Evolutionary conservation across 2,888 invertebrate genomes (phyloP).

Genomic region (Agrotis segetum): DNA sequence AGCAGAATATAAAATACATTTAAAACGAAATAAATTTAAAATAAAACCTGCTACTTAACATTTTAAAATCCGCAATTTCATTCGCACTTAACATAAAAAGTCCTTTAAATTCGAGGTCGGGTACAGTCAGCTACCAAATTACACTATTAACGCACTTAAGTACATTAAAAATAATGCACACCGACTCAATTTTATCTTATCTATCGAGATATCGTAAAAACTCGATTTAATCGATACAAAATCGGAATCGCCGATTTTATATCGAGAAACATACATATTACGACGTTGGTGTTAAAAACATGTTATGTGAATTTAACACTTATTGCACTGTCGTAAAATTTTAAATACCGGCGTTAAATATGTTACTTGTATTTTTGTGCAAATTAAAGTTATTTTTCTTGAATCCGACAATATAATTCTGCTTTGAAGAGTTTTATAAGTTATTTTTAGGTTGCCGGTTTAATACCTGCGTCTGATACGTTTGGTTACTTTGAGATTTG

Average conservation of each 20-base stretch:
- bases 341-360: constrained; percentile 61
- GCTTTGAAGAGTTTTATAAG: constrained; percentile 40
- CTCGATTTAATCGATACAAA: constrained; percentile 63
- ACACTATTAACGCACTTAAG: constrained; percentile 61
- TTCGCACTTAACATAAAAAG: constrained; percentile 56
- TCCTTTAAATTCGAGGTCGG: constrained; percentile 44
- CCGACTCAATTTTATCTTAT: constrained; percentile 57
- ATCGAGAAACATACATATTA: constrained; percentile 46
- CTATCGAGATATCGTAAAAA: constrained; percentile 65
- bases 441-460: constrained; percentile 41
- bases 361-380: constrained; percentile 58
- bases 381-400: constrained; percentile 55
- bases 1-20: constrained; percentile 38
- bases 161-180: constrained; percentile 58
- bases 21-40: constrained; percentile 38
- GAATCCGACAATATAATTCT: constrained; percentile 60
- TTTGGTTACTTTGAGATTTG: constrained; percentile 31
- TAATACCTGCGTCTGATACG: constrained; percentile 18
- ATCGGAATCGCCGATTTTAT: constrained; percentile 58
- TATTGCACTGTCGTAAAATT: constrained; percentile 65
- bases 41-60: constrained; percentile 36
- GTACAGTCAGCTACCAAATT: constrained; percentile 65
- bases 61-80: constrained; percentile 40
- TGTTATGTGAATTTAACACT: constrained; percentile 66
- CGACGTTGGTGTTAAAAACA: constrained; percentile 62